phyloP scores from a whole-genome alignment of 92 coral and sea anemone genomes.

The Parazoanthus swiftii region DNA sequence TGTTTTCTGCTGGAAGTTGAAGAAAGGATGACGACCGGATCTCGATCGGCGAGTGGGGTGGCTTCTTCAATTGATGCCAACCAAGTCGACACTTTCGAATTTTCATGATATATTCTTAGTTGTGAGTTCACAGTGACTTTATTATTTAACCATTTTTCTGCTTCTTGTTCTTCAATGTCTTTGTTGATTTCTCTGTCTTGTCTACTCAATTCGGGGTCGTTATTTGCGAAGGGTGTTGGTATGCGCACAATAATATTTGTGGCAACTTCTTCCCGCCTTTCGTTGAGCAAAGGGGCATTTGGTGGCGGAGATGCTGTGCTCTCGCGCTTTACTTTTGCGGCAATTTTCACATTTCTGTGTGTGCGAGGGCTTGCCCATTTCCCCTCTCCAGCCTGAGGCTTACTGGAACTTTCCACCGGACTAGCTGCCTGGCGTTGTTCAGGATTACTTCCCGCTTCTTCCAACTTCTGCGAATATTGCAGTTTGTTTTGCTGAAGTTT shows the following conservation, averaged over 20 bases:
- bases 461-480: conserved; percentile 44
- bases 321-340: background rate
- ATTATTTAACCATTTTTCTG: background rate
- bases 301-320: background rate
- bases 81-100: background rate
- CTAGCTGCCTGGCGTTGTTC: background rate
- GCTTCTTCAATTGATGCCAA: conserved; percentile 17
- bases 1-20: conserved; percentile 14
- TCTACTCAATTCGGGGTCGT: background rate
- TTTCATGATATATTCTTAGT: background rate
- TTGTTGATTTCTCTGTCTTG: background rate
- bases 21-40: background rate
- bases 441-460: conserved; percentile 16
- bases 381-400: background rate
- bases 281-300: background rate
- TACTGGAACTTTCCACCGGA: background rate
- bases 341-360: background rate
- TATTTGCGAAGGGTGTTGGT: conserved; percentile 3
- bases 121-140: background rate
- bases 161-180: background rate
- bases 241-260: conserved; percentile 5
- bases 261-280: background rate
- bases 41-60: background rate
- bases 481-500: conserved; percentile 48
- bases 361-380: conserved; percentile 21